Evolutionary conservation across 2,888 invertebrate species (phyloP), one percentile per base, ranked within the genome.

Genomic region (Stictocephala bisonia): DNA sequence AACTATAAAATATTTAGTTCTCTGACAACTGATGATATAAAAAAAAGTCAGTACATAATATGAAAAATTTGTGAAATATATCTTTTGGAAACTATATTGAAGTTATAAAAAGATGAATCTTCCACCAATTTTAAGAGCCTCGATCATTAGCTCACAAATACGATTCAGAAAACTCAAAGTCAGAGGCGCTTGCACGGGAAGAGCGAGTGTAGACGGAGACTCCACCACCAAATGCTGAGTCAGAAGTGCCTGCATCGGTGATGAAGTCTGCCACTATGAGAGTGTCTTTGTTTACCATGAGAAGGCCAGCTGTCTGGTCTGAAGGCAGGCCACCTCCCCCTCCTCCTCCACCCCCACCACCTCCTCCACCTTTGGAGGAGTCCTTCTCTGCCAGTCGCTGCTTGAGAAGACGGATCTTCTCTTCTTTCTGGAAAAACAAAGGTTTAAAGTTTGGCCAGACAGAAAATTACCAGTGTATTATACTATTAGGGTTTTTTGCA

Each of bases 121-220:
- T n/a, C n/a, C n/a, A n/a, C n/a, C n/a, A n/a, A n/a, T n/a, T n/a
- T n/a, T n/a, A n/a, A n/a, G n/a, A n/a, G n/a, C n/a, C n/a, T n/a
- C n/a, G n/a, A n/a, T n/a, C n/a, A n/a, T n/a, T n/a, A n/a, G n/a
- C n/a, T 58, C 87, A 94, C 82, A 94, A 88, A 85, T 94, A 95
- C 83, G 94, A 93, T 84, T 94, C 94, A 78, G 94, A 94, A 85
- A 94, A 93, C 84, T 95, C 94, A 82, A 93, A 89, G 85, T 94
- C 94, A 76, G 94, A 94, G 84, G 92, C 92, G 83, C 93, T 93
- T 82, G 93, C 93, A 80, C 93, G 88, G 77, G 92, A 93, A 78
- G 93, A 93, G 81, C 93, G 89, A 79, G 93, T 93, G 85, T 91
- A 90, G 83, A 91, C 88, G 76, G 90, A 89, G 82, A 91, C 86